These are phyloP conservation scores for Raja brachyura DNA, from an alignment of 2,113 vertebrate genomes.

Conservation along the genomic window DNA sequence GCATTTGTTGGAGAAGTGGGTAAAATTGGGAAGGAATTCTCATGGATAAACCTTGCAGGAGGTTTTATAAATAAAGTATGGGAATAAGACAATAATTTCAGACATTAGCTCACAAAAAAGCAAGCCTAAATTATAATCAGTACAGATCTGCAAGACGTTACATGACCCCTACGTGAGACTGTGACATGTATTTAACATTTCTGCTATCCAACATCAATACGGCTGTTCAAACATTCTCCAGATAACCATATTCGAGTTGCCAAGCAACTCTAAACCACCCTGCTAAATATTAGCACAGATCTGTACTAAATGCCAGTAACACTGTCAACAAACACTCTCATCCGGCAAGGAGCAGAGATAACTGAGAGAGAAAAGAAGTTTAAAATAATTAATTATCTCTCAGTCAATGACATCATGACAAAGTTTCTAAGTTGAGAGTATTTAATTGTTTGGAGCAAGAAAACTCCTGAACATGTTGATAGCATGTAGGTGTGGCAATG, in stretches of 20 bases:
- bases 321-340: neutral
- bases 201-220: constrained; percentile 14
- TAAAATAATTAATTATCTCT: neutral
- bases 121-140: neutral
- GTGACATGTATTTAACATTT: neutral
- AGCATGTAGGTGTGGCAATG: neutral
- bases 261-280: constrained; percentile 7
- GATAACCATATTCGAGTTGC: constrained; percentile 32
- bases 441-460: neutral
- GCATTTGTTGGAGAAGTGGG: neutral
- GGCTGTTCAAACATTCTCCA: constrained; percentile 22
- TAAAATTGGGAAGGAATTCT: neutral
- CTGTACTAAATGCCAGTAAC: neutral
- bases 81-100: neutral
- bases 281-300: constrained; percentile 10
- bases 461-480: neutral
- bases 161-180: neutral
- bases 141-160: neutral
- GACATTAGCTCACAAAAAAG: neutral
- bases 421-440: neutral
- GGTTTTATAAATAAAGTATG: neutral
- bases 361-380: neutral
- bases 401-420: neutral
- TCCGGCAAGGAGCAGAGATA: neutral
- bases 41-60: neutral